Evolutionary conservation across 2,113 vertebrate species (phyloP).

Genomic region (Toxotes chatareus): DNA sequence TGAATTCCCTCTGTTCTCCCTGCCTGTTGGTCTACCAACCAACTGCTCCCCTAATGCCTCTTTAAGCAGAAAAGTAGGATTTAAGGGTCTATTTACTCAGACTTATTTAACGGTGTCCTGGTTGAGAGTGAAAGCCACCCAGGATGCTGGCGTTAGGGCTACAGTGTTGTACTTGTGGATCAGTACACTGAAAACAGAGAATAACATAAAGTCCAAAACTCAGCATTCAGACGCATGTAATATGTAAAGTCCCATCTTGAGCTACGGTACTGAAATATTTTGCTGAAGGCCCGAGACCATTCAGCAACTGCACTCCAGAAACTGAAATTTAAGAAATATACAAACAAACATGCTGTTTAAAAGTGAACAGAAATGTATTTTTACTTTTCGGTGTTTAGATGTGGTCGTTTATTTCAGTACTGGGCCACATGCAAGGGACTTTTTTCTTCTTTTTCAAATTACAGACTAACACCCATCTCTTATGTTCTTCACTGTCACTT

Average conservation of each 20-base stretch:
- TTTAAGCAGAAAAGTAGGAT: constrained; percentile 24
- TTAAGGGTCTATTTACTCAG: not conserved
- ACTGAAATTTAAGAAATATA: too few relatives aligned
- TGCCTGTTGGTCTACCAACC: not conserved
- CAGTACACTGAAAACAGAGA: not conserved
- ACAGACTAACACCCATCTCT: not conserved
- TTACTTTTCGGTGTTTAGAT: too few relatives aligned
- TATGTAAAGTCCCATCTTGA: not conserved
- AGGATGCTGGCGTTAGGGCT: not conserved
- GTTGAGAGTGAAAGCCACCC: not conserved
- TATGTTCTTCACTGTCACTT: not conserved
- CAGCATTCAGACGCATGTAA: not conserved
- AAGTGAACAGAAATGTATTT: too few relatives aligned
- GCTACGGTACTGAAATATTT: too few relatives aligned
- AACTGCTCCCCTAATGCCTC: constrained; percentile 14
- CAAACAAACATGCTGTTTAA: too few relatives aligned
- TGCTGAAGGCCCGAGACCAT: too few relatives aligned
- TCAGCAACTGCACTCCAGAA: too few relatives aligned
- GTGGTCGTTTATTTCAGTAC: too few relatives aligned
- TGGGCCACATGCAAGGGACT: too few relatives aligned
- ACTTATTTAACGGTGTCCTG: not conserved
- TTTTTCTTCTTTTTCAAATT: not conserved
- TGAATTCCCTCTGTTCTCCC: not conserved
- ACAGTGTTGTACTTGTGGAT: not conserved
- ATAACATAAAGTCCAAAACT: not conserved